phyloP scores from a whole-genome alignment of 2,888 invertebrate genomes.

The Erebia aethiops region DNA sequence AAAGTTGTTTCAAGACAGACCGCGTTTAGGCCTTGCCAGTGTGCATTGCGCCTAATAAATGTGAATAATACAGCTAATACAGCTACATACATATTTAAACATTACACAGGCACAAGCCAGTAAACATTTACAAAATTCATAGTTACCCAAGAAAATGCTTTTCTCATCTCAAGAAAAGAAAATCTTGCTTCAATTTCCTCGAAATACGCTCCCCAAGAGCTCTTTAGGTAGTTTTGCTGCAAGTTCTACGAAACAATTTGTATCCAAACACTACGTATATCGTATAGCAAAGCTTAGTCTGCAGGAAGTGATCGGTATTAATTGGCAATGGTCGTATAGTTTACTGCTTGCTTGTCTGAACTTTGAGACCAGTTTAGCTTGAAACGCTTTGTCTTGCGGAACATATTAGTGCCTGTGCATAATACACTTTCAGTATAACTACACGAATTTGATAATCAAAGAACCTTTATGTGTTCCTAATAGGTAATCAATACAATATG shows the following conservation, averaged over 20 bases:
- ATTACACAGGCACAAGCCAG: background rate
- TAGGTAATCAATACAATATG: no score
- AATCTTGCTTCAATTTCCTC: background rate
- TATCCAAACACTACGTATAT: background rate
- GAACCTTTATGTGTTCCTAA: background rate
- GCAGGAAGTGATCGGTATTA: constrained; percentile 30
- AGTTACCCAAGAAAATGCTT: background rate
- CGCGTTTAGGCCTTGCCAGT: no score
- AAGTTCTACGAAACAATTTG: constrained; percentile 11
- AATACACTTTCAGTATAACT: constrained; percentile 2
- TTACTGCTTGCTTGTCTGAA: constrained; percentile 20
- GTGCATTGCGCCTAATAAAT: no score
- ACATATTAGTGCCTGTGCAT: constrained; percentile 6
- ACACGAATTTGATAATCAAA: constrained; percentile 10
- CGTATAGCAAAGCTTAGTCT: background rate
- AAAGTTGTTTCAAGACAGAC: no score
- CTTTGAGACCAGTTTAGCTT: constrained; percentile 18
- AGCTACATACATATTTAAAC: background rate
- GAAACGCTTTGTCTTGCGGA: constrained; percentile 17
- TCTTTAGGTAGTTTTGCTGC: constrained; percentile 1
- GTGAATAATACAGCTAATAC: no score
- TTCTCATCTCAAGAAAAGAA: background rate
- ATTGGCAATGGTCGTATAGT: constrained; percentile 26
- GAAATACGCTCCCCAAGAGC: background rate
- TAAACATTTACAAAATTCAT: background rate